Conservation (phyloP, 2,113 vertebrate genomes). For the Morone saxatilis region DNA sequence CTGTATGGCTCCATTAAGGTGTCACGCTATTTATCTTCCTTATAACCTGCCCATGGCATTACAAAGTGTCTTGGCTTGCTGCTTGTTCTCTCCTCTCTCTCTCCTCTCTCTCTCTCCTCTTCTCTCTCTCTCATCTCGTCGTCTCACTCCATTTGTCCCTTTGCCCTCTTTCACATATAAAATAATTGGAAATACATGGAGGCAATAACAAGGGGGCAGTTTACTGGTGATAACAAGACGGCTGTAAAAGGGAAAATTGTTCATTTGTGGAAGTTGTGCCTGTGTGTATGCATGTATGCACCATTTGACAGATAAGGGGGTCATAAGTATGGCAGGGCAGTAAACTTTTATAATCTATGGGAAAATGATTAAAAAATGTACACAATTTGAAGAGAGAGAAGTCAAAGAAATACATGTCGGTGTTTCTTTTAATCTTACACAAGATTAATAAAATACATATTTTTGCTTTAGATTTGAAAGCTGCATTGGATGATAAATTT, state of each 20-base stretch:
- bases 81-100: slow-evolving; percentile 54
- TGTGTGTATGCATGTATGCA: slow-evolving; percentile 1
- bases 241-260: slow-evolving; percentile 69
- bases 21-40: slow-evolving; percentile 83
- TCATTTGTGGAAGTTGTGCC: slow-evolving; percentile 52
- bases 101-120: slow-evolving; percentile 49
- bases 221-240: slow-evolving; percentile 74
- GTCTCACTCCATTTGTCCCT: slow-evolving; percentile 76
- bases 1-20: slow-evolving; percentile 82
- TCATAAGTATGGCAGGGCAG: slow-evolving; percentile 9
- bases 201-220: slow-evolving; percentile 77
- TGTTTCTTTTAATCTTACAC: slow-evolving; percentile 17
- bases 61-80: slow-evolving; percentile 75
- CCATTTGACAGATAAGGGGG: slow-evolving; percentile 39
- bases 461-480: slow-evolving; percentile 8
- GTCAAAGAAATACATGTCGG: neutral
- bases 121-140: slow-evolving; percentile 56
- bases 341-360: slow-evolving; percentile 47
- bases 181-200: slow-evolving; percentile 83
- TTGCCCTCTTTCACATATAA: slow-evolving; percentile 81
- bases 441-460: neutral
- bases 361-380: slow-evolving; percentile 48
- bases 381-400: neutral
- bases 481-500: slow-evolving; percentile 21
- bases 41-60: slow-evolving; percentile 79